These are phyloP conservation scores for Tinamus guttatus DNA, from an alignment of 2,113 vertebrate genomes.

Conservation along the genomic window DNA sequence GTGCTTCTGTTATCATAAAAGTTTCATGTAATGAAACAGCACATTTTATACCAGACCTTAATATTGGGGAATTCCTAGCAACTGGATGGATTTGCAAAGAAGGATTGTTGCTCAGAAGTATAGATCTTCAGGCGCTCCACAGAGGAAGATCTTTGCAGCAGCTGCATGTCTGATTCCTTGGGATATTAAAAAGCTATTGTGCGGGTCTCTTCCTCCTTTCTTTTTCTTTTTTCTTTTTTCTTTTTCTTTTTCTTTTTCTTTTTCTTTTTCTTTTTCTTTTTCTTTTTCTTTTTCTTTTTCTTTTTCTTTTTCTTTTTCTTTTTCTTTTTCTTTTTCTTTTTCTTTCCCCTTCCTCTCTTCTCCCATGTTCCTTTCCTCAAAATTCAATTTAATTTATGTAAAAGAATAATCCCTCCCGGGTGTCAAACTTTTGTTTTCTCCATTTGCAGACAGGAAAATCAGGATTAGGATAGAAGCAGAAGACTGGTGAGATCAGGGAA, in stretches of 20 bases:
- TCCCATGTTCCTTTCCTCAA: background rate
- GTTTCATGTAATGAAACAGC: background rate
- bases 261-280: no score
- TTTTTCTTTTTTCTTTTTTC: background rate
- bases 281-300: no score
- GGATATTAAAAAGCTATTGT: background rate
- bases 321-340: no score
- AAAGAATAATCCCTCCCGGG: slow-evolving; percentile 7
- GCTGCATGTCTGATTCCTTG: background rate
- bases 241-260: background rate
- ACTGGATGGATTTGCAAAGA: background rate
- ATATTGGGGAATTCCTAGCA: background rate
- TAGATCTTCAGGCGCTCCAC: background rate
- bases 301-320: no score
- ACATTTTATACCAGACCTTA: background rate
- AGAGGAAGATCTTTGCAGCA: background rate
- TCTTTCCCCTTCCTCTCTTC: background rate
- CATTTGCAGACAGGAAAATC: background rate
- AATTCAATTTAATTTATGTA: background rate
- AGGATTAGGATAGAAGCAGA: background rate
- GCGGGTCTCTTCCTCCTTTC: no score
- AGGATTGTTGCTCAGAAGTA: background rate
- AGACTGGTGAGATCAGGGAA: slow-evolving; percentile 14
- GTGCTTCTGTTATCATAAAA: background rate
- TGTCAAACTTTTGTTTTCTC: slow-evolving; percentile 42